Evolutionary conservation across 2,113 vertebrate genomes (phyloP), one percentile per base, ranked within the genome.

Genomic region (Perca schrenkii): DNA sequence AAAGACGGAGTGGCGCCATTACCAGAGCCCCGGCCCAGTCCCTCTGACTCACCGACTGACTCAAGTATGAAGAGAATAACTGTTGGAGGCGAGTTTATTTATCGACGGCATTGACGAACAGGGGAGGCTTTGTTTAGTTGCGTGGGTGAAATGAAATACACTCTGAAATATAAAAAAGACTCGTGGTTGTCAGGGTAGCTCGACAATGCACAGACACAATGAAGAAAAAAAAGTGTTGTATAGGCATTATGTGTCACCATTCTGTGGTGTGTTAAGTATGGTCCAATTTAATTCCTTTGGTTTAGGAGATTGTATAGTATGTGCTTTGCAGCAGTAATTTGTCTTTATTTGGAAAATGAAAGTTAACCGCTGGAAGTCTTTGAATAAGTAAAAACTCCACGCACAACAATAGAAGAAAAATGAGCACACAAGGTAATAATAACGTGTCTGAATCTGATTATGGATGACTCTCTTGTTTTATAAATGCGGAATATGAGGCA

Each of bases 1-100:
- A 69, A 75, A 89, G 86, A 87, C 56, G 4, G 70, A 92, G 79
- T 65, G 79, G 57, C 34, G n/a, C 56, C 74, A 87, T 89, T 89
- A 89, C 57, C 56, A 21, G 25, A 73, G 62, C 66, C 25, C 31
- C 0, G 43, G 5, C 63, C 15, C 7, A 62, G 68, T 69, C 65
- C 81, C 72, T 50, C 64, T 67, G 36, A 69, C 46, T 22, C 36
- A 52, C 69, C 62, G 70, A 74, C 17, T 16, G 19, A 40, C 8
- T 43, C n/a, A 58, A 56, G 77, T 50, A 77, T 70, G 61, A 77
- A 80, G 53, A 50, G 53, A 86, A 69, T 61, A 71, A 80, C 74
- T 46, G 61, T 53, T 66, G 8, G 19, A 28, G 4, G 63, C 25
- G 25, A 73, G 12, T 82, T 79, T 72, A 57, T 63, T 62, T 73